Evolutionary conservation across 2,888 invertebrate species (phyloP).

Genomic region (Epinotia bilunana): DNA sequence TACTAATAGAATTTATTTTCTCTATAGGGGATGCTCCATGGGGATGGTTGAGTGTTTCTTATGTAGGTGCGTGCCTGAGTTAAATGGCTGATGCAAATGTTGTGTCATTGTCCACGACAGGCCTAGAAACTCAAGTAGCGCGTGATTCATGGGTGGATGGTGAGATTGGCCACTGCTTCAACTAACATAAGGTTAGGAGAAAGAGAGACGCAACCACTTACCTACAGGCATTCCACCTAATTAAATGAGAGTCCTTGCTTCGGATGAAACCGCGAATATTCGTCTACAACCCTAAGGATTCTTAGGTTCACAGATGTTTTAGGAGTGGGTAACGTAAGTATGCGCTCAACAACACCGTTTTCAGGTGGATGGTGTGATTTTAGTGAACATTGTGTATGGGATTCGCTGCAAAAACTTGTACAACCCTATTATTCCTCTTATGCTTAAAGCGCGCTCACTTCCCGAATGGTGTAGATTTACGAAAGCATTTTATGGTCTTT

Average conservation of each 20-base stretch:
- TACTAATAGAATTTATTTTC: too few species aligned
- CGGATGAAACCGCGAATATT: background rate
- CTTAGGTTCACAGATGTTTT: background rate
- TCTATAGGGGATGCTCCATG: too few species aligned
- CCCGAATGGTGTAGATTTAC: slow-evolving; percentile 6
- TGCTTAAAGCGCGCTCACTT: slow-evolving; percentile 10
- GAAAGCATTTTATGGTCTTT: slow-evolving; percentile 26
- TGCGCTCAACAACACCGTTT: background rate
- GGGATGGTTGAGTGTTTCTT: too few species aligned
- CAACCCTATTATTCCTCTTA: slow-evolving; percentile 1
- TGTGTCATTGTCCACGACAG: too few species aligned
- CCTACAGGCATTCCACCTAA: background rate
- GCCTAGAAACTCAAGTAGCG: too few species aligned
- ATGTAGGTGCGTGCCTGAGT: too few species aligned
- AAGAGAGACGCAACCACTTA: background rate
- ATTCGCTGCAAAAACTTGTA: background rate
- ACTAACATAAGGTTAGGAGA: too few species aligned
- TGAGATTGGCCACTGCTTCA: too few species aligned
- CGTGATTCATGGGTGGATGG: too few species aligned
- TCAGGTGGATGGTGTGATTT: background rate
- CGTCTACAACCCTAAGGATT: background rate
- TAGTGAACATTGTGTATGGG: background rate
- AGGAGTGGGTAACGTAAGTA: background rate
- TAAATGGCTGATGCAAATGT: too few species aligned
- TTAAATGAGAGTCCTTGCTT: background rate